phyloP scores from a whole-genome alignment of 1,140 invertebrate species.

The Trichonephila clavata region DNA sequence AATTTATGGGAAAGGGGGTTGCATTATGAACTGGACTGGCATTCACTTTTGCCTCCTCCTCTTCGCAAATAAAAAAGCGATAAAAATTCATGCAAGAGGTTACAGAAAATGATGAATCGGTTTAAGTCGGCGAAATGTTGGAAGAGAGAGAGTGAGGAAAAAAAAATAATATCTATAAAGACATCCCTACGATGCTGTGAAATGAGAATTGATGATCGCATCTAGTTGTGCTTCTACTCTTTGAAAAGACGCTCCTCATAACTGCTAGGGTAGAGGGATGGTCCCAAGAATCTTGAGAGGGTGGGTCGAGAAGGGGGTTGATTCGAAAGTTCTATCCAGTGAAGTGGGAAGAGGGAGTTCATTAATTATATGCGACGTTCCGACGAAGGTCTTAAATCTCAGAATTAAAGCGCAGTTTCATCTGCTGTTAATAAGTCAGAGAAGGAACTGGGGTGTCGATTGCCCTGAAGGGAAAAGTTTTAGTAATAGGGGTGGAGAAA shows the following conservation, averaged over 20 bases:
- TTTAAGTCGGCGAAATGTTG: neutral
- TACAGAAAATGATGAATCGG: conserved; percentile 35
- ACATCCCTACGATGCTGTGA: conserved; percentile 9
- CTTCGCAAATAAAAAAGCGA: neutral
- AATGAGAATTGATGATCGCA: conserved; percentile 50
- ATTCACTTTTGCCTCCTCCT: neutral
- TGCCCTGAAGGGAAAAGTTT: neutral
- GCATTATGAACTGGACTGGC: conserved; percentile 38
- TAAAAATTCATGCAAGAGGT: conserved; percentile 13
- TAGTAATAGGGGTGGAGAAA: neutral
- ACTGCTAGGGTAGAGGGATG: neutral
- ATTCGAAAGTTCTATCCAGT: conserved; percentile 22
- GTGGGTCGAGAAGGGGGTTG: neutral
- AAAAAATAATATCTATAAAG: conserved; percentile 40
- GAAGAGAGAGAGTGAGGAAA: neutral
- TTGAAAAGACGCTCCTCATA: neutral
- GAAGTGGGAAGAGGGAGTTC: conserved; percentile 1
- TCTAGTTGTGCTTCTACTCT: neutral
- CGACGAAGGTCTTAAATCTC: conserved; percentile 40
- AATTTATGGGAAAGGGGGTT: conserved; percentile 5
- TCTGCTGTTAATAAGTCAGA: conserved; percentile 32
- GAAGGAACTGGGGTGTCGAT: neutral
- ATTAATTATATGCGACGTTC: conserved; percentile 38
- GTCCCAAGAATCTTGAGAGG: neutral
- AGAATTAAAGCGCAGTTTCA: conserved; percentile 38